Percentiles rank a stretch among this genome's conserved stretches.
These are phyloP conservation scores for Lingula anatina DNA, from an alignment of 2,888 invertebrate species.

Conservation along the genomic window DNA sequence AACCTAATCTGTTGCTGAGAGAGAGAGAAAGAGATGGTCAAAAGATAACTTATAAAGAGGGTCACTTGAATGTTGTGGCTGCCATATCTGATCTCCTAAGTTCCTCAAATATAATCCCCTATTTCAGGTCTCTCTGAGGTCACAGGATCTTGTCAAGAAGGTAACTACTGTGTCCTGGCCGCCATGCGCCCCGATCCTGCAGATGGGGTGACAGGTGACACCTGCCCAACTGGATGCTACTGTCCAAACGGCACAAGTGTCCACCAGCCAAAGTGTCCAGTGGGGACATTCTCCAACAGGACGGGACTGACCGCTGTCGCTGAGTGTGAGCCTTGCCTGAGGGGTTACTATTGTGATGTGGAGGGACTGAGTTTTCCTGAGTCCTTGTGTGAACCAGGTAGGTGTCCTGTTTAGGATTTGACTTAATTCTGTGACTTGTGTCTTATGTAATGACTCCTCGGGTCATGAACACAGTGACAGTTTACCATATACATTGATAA, in stretches of 20 bases:
- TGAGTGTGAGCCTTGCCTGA: constrained; percentile 36
- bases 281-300: constrained; percentile 38
- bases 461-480: too few relatives aligned
- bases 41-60: too few relatives aligned
- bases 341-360: constrained; percentile 31
- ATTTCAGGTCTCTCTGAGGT: too few relatives aligned
- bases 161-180: constrained; percentile 36
- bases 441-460: too few relatives aligned
- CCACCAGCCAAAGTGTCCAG: constrained; percentile 27
- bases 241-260: constrained; percentile 33
- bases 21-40: too few relatives aligned
- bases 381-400: constrained; percentile 34
- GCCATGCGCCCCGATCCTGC: constrained; percentile 34
- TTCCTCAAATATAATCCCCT: too few relatives aligned
- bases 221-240: constrained; percentile 43
- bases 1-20: too few relatives aligned
- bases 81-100: too few relatives aligned
- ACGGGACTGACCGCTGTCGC: constrained; percentile 23
- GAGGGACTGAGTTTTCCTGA: constrained; percentile 30
- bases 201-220: constrained; percentile 39
- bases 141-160: constrained; percentile 32
- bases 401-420: too few relatives aligned
- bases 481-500: too few relatives aligned
- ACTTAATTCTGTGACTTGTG: too few relatives aligned
- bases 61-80: too few relatives aligned